Evolutionary conservation across 2,113 vertebrate genomes (phyloP).

Genomic region (Motacilla tschutschensis): DNA sequence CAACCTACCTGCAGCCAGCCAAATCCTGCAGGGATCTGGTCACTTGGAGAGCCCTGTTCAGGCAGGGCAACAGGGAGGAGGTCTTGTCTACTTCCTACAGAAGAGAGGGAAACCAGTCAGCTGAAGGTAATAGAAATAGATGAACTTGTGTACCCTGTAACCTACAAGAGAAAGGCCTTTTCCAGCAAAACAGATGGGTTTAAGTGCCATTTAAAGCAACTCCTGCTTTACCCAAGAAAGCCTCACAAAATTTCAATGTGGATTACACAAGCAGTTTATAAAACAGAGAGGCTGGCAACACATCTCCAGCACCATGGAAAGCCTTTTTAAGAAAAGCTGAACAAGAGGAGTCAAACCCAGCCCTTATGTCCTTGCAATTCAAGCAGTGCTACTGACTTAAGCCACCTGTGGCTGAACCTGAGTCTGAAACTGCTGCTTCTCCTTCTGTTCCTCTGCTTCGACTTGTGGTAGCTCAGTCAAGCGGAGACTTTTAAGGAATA

Average conservation of each 20-base stretch:
- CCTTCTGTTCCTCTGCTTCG: not conserved
- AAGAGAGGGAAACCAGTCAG: not conserved
- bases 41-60: not conserved
- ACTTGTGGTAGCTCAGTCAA: not conserved
- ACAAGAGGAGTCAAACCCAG: not conserved
- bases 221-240: slow-evolving; percentile 28
- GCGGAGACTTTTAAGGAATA: not conserved
- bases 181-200: slow-evolving; percentile 43
- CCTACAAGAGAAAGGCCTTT: slow-evolving; percentile 24
- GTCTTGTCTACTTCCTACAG: not conserved
- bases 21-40: not conserved
- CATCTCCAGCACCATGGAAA: not conserved
- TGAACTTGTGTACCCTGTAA: not conserved
- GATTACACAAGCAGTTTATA: slow-evolving; percentile 41
- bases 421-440: not conserved
- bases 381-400: not conserved
- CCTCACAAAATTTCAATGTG: slow-evolving; percentile 24
- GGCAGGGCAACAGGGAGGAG: not conserved
- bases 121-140: slow-evolving; percentile 6
- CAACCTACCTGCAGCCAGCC: rapidly evolving
- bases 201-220: slow-evolving; percentile 53
- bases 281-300: not conserved
- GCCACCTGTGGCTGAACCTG: not conserved
- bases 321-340: not conserved
- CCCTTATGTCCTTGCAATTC: not conserved